Conservation (phyloP, 2,888 invertebrate species). For the Theretra japonica region DNA sequence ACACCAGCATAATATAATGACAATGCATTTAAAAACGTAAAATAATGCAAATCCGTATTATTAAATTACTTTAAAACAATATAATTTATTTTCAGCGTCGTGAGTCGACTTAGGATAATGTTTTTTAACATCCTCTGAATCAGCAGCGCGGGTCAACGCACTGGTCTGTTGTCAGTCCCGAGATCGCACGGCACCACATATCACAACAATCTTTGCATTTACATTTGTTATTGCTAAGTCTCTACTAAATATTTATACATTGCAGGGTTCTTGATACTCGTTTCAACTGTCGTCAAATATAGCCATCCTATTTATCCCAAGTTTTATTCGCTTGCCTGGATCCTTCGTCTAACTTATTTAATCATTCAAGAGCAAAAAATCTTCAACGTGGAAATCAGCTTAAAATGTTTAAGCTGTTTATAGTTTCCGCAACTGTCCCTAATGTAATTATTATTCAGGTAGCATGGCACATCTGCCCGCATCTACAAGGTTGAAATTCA, state of each 20-base stretch:
- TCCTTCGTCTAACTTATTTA: too few species aligned
- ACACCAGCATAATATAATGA: not conserved
- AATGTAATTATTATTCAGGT: too few species aligned
- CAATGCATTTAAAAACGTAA: not conserved
- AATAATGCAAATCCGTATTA: not conserved
- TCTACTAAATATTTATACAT: not conserved
- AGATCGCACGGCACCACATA: constrained; percentile 4
- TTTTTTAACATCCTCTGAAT: constrained; percentile 30
- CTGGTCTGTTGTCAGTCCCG: constrained; percentile 22
- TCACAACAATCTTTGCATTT: constrained; percentile 12
- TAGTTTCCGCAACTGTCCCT: too few species aligned
- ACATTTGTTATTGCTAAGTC: not conserved
- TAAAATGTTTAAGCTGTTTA: too few species aligned
- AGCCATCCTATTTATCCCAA: too few species aligned
- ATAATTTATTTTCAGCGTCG: constrained; percentile 15
- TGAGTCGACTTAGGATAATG: constrained; percentile 16
- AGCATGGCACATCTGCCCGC: too few species aligned
- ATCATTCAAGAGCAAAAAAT: too few species aligned
- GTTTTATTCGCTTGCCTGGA: too few species aligned
- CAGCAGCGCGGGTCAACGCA: constrained; percentile 24
- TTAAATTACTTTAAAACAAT: constrained; percentile 8
- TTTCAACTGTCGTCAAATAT: not conserved
- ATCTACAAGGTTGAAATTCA: too few species aligned
- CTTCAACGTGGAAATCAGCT: too few species aligned
- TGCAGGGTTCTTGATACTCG: not conserved